phyloP scores from a whole-genome alignment of 2,113 vertebrate genomes.

The Mobula birostris region DNA sequence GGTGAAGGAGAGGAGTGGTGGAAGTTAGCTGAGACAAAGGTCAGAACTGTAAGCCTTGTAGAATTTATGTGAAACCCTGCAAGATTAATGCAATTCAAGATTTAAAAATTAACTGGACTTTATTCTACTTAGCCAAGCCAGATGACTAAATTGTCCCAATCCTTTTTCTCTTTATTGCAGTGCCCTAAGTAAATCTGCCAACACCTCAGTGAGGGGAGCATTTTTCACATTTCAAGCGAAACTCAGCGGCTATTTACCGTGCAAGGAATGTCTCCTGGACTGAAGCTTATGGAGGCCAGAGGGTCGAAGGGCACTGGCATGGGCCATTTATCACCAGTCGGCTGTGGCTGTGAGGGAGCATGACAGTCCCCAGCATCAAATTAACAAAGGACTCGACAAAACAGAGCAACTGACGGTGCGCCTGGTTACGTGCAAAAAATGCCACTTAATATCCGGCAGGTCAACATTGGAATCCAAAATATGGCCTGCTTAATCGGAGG shows the following conservation, averaged over 20 bases:
- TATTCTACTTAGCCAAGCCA: constrained; percentile 43
- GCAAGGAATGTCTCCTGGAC: constrained; percentile 40
- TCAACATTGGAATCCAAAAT: neutral
- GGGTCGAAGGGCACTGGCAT: constrained; percentile 24
- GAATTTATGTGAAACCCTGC: constrained; percentile 36
- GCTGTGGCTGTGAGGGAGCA: neutral
- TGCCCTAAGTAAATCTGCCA: constrained; percentile 38
- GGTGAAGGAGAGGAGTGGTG: neutral
- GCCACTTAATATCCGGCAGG: neutral
- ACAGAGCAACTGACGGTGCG: neutral
- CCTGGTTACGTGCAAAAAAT: constrained; percentile 16
- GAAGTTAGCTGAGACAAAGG: constrained; percentile 36
- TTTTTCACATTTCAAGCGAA: constrained; percentile 41
- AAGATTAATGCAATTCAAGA: constrained; percentile 37
- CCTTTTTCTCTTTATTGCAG: constrained; percentile 39
- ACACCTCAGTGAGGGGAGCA: constrained; percentile 38
- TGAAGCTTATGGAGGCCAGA: constrained; percentile 36
- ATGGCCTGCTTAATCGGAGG: neutral
- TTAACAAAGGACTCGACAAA: constrained; percentile 2
- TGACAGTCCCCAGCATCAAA: neutral
- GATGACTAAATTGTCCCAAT: constrained; percentile 39
- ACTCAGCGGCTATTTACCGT: constrained; percentile 17
- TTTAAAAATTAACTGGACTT: constrained; percentile 44
- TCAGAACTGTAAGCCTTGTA: constrained; percentile 29
- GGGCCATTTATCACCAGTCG: constrained; percentile 8